Conservation (phyloP, 2,888 invertebrate genomes). For the Nebria brevicollis region DNA sequence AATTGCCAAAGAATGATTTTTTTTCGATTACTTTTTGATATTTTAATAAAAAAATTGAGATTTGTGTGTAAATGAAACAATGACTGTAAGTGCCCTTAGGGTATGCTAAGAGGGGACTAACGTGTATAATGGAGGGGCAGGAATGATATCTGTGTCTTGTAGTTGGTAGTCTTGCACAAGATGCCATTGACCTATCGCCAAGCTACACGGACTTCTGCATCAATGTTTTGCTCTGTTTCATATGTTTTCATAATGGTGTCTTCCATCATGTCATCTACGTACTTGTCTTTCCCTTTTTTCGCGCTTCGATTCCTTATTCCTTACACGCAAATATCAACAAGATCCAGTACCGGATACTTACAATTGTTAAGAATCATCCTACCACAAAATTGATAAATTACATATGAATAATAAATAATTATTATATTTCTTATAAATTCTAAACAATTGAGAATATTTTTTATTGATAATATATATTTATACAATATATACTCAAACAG, state of each 20-base stretch:
- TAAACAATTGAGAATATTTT: too few relatives aligned
- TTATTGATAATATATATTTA: too few relatives aligned
- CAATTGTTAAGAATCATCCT: too few relatives aligned
- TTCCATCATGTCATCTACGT: constrained; percentile 1
- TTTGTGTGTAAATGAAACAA: too few relatives aligned
- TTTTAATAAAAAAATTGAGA: too few relatives aligned
- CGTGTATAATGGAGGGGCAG: not conserved
- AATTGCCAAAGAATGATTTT: not conserved
- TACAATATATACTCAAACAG: too few relatives aligned
- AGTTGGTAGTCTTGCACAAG: constrained; percentile 32
- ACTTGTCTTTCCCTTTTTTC: not conserved
- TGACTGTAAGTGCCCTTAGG: not conserved
- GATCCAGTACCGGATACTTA: not conserved
- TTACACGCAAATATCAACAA: not conserved
- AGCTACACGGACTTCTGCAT: constrained; percentile 20
- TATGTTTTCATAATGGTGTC: constrained; percentile 16
- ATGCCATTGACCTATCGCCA: constrained; percentile 43
- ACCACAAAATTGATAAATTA: too few relatives aligned
- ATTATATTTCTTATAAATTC: too few relatives aligned
- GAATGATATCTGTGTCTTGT: not conserved
- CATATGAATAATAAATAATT: too few relatives aligned
- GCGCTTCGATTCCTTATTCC: not conserved
- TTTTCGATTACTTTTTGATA: too few relatives aligned
- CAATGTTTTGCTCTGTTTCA: constrained; percentile 8
- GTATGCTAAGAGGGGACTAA: not conserved